Conservation (phyloP, 1,140 invertebrate genomes). For the Orchestia grillus region DNA sequence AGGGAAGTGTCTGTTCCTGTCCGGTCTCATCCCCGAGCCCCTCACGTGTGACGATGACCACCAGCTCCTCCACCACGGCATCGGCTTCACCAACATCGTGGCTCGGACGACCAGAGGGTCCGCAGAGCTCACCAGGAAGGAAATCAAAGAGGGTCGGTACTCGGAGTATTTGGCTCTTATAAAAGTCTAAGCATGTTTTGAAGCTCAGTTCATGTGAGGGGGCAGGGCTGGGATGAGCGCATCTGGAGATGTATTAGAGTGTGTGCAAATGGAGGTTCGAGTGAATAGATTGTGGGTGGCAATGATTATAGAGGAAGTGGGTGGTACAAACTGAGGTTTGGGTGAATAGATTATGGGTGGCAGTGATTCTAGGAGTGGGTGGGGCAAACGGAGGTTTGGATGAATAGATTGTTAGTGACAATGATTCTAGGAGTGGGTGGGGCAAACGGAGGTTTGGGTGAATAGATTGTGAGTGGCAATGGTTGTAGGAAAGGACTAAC, state of each 20-base stretch:
- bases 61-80: slow-evolving; percentile 91
- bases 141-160: slow-evolving; percentile 90
- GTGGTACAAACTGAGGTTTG: background rate
- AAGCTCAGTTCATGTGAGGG: too few relatives aligned
- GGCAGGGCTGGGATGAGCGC: too few relatives aligned
- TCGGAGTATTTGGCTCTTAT: too few relatives aligned
- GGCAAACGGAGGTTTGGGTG: background rate
- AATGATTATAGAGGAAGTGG: background rate
- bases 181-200: background rate
- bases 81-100: slow-evolving; percentile 98
- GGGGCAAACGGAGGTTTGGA: background rate
- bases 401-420: background rate
- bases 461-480: background rate
- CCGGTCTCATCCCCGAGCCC: slow-evolving; percentile 92
- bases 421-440: background rate
- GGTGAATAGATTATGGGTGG: too few relatives aligned
- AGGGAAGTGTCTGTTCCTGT: slow-evolving; percentile 96
- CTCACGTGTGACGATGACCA: slow-evolving; percentile 96
- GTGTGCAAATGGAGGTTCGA: background rate
- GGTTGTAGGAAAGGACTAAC: background rate
- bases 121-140: slow-evolving; percentile 93
- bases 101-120: slow-evolving; percentile 93
- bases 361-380: too few relatives aligned
- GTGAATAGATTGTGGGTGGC: too few relatives aligned
- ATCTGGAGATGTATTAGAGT: too few relatives aligned